Conservation (phyloP, 1,140 invertebrate genomes). For the Pogonomyrmex barbatus region DNA sequence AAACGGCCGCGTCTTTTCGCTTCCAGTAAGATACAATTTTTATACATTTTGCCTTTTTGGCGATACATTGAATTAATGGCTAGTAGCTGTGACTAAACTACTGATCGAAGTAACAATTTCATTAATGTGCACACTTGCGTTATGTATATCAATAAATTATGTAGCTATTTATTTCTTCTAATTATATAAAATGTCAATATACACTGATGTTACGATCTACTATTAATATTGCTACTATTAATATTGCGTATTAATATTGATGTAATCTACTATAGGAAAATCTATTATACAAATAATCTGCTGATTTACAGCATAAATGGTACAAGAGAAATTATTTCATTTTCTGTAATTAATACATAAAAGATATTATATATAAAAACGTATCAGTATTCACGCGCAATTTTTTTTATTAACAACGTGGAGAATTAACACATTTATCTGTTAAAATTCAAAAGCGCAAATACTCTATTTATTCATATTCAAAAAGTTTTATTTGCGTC, state of each 20-base stretch:
- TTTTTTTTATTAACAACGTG: neutral
- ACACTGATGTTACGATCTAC: neutral
- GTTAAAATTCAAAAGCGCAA: neutral
- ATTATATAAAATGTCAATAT: neutral
- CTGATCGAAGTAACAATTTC: neutral
- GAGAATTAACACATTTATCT: neutral
- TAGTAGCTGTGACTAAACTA: neutral
- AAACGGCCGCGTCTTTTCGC: neutral
- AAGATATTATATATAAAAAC: neutral
- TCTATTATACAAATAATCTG: neutral
- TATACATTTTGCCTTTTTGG: neutral
- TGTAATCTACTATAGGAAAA: neutral
- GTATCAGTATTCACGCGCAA: neutral
- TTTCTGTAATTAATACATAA: neutral
- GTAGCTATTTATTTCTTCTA: neutral
- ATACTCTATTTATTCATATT: neutral
- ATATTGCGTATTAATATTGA: neutral
- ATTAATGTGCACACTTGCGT: neutral
- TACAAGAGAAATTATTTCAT: neutral
- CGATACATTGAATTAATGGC: neutral
- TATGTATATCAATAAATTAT: neutral
- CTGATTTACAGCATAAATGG: neutral
- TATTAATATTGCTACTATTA: no score
- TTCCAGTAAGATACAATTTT: neutral
- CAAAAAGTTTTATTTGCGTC: neutral